Percentiles rank a stretch among this genome's conserved stretches.
Conservation (phyloP, 92 coral and sea anemone species). For the Parazoanthus swiftii region DNA sequence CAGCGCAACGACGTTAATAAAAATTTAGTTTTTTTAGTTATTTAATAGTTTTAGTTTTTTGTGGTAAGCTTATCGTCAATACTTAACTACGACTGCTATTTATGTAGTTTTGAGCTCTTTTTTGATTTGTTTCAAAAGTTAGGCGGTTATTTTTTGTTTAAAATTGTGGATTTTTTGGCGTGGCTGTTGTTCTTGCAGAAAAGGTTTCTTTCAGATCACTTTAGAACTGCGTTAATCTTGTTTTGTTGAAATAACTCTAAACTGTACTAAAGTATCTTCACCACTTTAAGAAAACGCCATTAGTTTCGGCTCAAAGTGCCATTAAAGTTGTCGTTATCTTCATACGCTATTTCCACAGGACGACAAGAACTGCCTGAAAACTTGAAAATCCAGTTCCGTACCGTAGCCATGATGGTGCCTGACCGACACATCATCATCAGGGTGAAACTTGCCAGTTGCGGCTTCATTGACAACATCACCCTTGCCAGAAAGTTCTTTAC, state of each 20-base stretch:
- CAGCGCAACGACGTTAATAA: too few species aligned
- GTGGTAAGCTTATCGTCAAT: too few species aligned
- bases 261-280: not conserved
- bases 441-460: constrained; percentile 86
- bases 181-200: not conserved
- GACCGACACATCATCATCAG: constrained; percentile 90
- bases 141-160: too few species aligned
- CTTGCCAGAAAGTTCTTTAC: constrained; percentile 87
- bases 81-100: too few species aligned
- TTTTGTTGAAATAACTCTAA: not conserved
- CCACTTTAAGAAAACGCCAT: not conserved
- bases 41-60: too few species aligned
- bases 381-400: constrained; percentile 86
- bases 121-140: too few species aligned
- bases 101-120: too few species aligned
- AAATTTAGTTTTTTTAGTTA: too few species aligned
- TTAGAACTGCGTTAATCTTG: too few species aligned
- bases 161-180: not conserved
- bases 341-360: constrained; percentile 65
- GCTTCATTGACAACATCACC: constrained; percentile 82
- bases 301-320: not conserved
- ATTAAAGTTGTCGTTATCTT: not conserved
- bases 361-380: constrained; percentile 87
- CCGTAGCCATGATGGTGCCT: constrained; percentile 95
- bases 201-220: not conserved